phyloP scores from a whole-genome alignment of 2,113 vertebrate species.

The Buteo buteo region DNA sequence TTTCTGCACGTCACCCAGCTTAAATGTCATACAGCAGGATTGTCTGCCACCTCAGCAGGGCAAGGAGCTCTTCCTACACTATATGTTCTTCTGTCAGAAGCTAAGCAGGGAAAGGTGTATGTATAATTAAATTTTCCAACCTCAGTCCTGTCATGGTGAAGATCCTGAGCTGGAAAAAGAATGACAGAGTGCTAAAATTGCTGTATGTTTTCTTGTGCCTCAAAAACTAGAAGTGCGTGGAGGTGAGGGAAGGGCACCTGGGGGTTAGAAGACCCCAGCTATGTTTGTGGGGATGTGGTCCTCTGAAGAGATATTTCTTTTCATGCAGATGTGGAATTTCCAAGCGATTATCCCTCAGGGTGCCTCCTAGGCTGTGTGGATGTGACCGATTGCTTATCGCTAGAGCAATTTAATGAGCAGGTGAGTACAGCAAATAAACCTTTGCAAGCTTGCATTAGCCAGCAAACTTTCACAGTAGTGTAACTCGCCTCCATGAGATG shows the following conservation, averaged over 20 bases:
- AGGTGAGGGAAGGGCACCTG: neutral
- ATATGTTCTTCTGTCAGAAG: neutral
- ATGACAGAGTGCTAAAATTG: neutral
- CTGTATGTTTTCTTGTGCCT: neutral
- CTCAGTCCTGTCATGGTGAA: neutral
- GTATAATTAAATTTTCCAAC: neutral
- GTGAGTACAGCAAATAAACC: slow-evolving; percentile 69
- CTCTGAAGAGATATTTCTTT: slow-evolving; percentile 21
- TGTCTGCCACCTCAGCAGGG: neutral
- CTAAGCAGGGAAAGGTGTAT: neutral
- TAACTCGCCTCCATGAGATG: neutral
- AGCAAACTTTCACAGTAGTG: neutral
- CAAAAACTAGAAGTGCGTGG: neutral
- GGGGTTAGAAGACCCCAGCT: neutral
- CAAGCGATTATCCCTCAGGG: slow-evolving; percentile 88
- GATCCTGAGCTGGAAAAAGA: neutral
- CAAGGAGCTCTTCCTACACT: neutral
- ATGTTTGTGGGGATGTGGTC: neutral
- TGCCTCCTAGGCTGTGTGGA: slow-evolving; percentile 92
- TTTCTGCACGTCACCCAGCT: neutral
- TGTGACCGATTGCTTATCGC: slow-evolving; percentile 86
- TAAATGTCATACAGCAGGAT: neutral
- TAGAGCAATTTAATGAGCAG: slow-evolving; percentile 91
- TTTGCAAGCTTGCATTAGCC: neutral
- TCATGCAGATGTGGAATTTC: slow-evolving; percentile 83